Base-by-base conservation (phyloP, 2,113 vertebrate genomes). In the Callopanchax toddi region DNA sequence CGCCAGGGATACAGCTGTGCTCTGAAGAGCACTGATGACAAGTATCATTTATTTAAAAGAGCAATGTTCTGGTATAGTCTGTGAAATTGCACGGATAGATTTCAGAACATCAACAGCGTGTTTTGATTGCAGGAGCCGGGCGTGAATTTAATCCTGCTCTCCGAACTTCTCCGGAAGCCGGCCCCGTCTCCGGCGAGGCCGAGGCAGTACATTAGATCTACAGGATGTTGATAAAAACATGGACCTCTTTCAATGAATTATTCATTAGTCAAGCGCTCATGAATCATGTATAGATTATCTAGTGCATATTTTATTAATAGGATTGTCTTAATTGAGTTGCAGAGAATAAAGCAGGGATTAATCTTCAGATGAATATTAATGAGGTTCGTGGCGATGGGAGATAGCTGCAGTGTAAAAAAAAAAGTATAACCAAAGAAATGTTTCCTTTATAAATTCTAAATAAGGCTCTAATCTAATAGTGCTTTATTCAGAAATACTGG, bases 231-330 rank as follows among this genome's bases (percentile, higher is more conserved):
- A 89, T 82, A 82, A 89, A n/a, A 90, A 87, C 78, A 86, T 54
- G 52, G 78, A 79, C 45, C 62, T 73, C 65, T 73, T 65, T 40
- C 42, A 22, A 77, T 93, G 83, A 91, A 93, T 93, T 71, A 91
- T 91, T 84, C 68, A 93, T 82, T 36, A 54, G 25, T 64, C 0
- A 5, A 76, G 84, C 10, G 68, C 84, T 91, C 89, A 91, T 91
- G 86, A 93, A 91, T 91, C 76, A 91, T 92, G 85, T 64, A 91
- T 89, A 89, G 81, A 86, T 89, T 88, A 91, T 85, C 85, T 71
- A 79, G 67, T 23, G 48, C 85, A 92, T 93, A 90, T 89, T 85
- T 92, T 93, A 93, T 93, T 91, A 90, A 93, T 90, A 85, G 69
- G 78, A 89, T 89, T 90, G 87, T 89, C 84, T 92, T 90, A 89